These are phyloP conservation scores for Nyctereutes procyonoides DNA, from an alignment of 2,113 vertebrate species.

Conservation along the genomic window DNA sequence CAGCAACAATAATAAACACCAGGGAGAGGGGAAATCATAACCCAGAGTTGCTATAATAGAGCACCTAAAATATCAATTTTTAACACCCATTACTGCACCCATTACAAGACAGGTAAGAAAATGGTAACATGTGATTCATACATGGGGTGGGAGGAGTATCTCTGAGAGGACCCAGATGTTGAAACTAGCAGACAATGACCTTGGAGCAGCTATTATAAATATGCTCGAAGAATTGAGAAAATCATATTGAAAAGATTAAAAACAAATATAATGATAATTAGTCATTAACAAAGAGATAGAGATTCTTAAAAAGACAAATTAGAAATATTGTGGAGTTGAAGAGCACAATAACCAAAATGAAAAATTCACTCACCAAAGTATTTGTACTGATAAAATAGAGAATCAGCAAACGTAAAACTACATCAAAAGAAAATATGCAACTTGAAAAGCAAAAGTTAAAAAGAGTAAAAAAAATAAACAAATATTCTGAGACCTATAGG, in stretches of 20 bases:
- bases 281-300: neutral
- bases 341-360: neutral
- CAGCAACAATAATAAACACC: too few species aligned
- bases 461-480: neutral
- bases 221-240: neutral
- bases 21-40: too few species aligned
- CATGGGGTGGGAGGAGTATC: too few species aligned
- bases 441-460: neutral
- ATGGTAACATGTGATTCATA: fast-evolving
- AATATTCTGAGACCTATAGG: neutral
- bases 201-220: neutral
- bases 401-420: neutral
- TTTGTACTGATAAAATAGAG: neutral
- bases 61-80: neutral
- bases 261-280: neutral
- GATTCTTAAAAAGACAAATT: neutral
- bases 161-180: neutral
- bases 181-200: neutral
- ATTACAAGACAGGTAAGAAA: neutral
- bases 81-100: neutral
- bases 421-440: neutral
- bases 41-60: neutral
- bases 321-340: neutral
- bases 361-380: neutral
- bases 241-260: neutral